Percentiles rank a stretch among this genome's conserved stretches.
These are phyloP conservation scores for Erpobdella octoculata DNA, from an alignment of 2,888 invertebrate species.

Conservation along the genomic window DNA sequence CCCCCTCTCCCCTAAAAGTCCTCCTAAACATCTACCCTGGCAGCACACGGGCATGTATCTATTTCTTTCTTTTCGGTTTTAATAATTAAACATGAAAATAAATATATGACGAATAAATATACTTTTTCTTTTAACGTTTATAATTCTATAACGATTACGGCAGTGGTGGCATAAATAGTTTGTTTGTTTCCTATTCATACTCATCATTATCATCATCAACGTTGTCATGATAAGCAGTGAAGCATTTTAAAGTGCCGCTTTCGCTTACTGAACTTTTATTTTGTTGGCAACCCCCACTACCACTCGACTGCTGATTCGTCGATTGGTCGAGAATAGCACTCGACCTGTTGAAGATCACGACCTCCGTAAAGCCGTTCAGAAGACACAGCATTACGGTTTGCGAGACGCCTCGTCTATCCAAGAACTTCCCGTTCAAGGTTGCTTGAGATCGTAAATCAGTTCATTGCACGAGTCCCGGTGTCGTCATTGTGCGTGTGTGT, in stretches of 20 bases:
- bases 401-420: constrained; percentile 30
- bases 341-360: constrained; percentile 24
- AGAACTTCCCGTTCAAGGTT: constrained; percentile 22
- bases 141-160: neutral
- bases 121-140: neutral
- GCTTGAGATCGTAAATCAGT: neutral
- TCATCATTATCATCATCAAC: no score
- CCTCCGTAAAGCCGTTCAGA: constrained; percentile 21
- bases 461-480: neutral
- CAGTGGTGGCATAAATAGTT: no score
- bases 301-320: no score
- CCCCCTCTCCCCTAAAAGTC: constrained; percentile 39
- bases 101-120: neutral
- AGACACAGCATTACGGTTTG: constrained; percentile 38
- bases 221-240: no score
- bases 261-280: no score
- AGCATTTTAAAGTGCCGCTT: no score
- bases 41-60: constrained; percentile 39
- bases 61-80: no score
- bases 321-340: constrained; percentile 25
- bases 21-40: constrained; percentile 37
- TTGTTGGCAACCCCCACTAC: neutral
- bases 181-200: no score
- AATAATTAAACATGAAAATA: neutral
- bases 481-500: neutral